A percentile compares a stretch with the other conserved stretches of the same genome.
These are phyloP conservation scores for Metaphire vulgaris DNA, from an alignment of 1,140 invertebrate species.

Conservation along the genomic window DNA sequence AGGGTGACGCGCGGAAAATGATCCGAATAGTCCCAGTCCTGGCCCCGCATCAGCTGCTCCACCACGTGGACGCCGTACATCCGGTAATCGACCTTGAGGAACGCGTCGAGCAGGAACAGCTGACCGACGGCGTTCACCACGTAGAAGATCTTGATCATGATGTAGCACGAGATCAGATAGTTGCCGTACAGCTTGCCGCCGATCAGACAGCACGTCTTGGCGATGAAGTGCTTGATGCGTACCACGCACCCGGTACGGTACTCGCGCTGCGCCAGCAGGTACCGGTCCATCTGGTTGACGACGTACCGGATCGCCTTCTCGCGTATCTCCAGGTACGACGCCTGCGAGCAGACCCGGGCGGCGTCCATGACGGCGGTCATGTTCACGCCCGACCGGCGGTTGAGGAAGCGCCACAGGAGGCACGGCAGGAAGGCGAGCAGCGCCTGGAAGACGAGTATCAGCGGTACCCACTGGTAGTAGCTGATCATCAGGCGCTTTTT, in stretches of 20 bases:
- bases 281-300: constrained; percentile 31
- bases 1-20: constrained; percentile 54
- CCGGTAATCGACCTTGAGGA: constrained; percentile 53
- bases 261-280: constrained; percentile 21
- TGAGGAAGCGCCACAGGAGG: constrained; percentile 56
- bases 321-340: constrained; percentile 47
- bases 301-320: constrained; percentile 49
- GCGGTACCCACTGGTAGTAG: constrained; percentile 57
- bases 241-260: constrained; percentile 37
- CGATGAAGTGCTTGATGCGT: constrained; percentile 19
- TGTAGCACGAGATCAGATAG: constrained; percentile 52
- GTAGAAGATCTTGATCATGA: constrained; percentile 54
- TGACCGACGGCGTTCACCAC: constrained; percentile 54
- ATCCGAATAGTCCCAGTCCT: constrained; percentile 48
- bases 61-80: constrained; percentile 54
- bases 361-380: constrained; percentile 34
- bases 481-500: constrained; percentile 32
- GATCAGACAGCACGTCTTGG: constrained; percentile 29
- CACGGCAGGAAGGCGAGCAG: constrained; percentile 45
- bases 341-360: constrained; percentile 38
- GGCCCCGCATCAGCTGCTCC: constrained; percentile 46
- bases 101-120: constrained; percentile 54
- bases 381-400: constrained; percentile 54
- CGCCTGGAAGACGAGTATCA: constrained; percentile 53
- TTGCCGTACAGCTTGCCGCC: constrained; percentile 53